Percentiles rank a stretch among this genome's conserved stretches.
Conservation (phyloP, 1,140 invertebrate species). For the Lepidurus arcticus region DNA sequence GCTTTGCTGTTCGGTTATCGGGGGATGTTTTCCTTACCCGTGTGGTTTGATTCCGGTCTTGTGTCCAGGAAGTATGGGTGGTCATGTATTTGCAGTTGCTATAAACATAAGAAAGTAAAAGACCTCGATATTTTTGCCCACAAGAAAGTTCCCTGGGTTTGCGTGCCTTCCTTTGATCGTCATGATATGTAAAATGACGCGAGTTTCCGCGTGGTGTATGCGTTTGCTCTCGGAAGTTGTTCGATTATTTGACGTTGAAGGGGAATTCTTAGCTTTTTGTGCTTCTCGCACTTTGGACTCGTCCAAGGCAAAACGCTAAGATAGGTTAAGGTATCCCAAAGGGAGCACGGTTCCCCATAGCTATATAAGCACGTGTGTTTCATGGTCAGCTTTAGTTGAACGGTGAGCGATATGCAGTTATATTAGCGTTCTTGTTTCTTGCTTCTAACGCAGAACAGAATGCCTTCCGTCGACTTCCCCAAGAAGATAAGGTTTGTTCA, state of each 20-base stretch:
- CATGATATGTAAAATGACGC: not conserved
- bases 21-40: not conserved
- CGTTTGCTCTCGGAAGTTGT: not conserved
- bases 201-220: not conserved
- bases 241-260: not conserved
- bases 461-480: not conserved
- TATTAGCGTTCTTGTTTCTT: constrained; percentile 6
- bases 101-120: no score
- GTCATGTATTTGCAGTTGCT: no score
- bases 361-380: constrained; percentile 18
- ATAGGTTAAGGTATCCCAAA: not conserved
- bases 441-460: not conserved
- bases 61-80: no score
- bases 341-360: not conserved
- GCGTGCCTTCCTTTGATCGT: not conserved
- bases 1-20: not conserved
- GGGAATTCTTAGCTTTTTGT: not conserved
- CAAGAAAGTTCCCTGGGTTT: not conserved
- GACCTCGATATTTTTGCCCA: no score
- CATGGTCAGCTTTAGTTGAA: not conserved
- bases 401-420: not conserved
- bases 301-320: not conserved
- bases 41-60: not conserved
- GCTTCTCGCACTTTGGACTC: not conserved
- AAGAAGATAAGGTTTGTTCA: constrained; percentile 20